Conservation (phyloP, 2,797 vertebrate genomes). For the Caiman crocodilus region DNA sequence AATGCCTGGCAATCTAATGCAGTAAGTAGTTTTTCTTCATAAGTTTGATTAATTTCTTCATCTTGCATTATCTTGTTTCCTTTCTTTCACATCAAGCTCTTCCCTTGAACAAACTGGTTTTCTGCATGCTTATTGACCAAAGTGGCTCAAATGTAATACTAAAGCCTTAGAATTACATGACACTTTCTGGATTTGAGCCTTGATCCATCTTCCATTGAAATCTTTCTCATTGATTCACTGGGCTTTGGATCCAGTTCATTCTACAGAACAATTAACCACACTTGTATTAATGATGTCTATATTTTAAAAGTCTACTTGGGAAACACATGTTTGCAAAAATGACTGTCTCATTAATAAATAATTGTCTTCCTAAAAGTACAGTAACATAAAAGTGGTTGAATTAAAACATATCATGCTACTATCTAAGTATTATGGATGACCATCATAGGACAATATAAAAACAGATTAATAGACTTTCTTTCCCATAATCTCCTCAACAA, state of each 20-base stretch:
- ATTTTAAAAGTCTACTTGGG: background rate
- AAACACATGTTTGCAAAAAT: background rate
- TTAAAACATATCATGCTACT: background rate
- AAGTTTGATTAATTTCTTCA: background rate
- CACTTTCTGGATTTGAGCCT: background rate
- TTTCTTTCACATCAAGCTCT: background rate
- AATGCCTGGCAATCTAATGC: background rate
- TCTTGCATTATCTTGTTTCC: background rate
- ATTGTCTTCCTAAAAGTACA: background rate
- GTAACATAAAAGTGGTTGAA: background rate
- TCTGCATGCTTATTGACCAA: background rate
- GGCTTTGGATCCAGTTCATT: background rate
- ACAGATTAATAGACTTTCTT: background rate
- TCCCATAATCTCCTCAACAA: background rate
- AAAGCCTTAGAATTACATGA: background rate
- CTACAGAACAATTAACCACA: background rate
- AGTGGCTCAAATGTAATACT: background rate
- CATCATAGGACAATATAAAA: background rate
- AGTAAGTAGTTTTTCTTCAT: background rate
- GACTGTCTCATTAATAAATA: background rate
- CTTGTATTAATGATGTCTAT: background rate
- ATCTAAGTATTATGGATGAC: background rate
- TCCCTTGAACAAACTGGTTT: background rate
- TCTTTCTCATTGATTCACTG: fast-evolving
- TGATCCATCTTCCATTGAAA: background rate